Base-by-base conservation (phyloP, 2,113 vertebrate species). In the Bos indicus region DNA sequence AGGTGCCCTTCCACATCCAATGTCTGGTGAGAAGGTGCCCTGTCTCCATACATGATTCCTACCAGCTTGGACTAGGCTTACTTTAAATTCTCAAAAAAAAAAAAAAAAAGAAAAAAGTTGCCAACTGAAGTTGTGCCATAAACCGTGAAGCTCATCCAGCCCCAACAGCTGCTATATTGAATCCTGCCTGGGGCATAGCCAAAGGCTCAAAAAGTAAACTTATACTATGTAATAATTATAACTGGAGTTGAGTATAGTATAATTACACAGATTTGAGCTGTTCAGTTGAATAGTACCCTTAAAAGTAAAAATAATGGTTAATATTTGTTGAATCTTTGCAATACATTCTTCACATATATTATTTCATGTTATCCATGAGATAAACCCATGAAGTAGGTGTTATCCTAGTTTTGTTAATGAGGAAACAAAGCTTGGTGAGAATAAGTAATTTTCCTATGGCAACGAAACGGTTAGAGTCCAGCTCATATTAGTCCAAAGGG, bases 231-330 rank as follows among this genome's bases (percentile, higher is more conserved):
- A 40, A 28, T 28, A 36, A 90, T 83, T 56, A 46, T 26, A 62
- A 57, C 25, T 60, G 23, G 87, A 71, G 40, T 13, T 62, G 51
- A 87, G 16, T 51, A 33, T 1, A 30, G 40, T n/a, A 6, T 71
- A 84, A 43, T 64, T 86, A 60, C 19, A 16, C 30, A 86, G 43
- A 71, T 86, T 82, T 71, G 23, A 91, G 11, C 67, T 30, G 2
- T 52, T 87, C 6, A 9, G 33, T 62, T 91, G 52, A 52, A 82
- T 13, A 36, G 74, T 62, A 26, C 54, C 15, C 19, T 80, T 59
- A 81, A 88, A 83, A 77, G 62, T 94, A 33, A 95, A 87, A 93
- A 84, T 54, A 56, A 94, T 36, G 46, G 40, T 46, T 95, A 30
- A 48, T 71, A 56, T 60, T 87, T 78, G 78, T 89, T 19, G 15